Percentiles rank a stretch among this genome's conserved stretches.
phyloP scores from a whole-genome alignment of 30 jellyfish, hydroid and myxozoan species.

The Haliclystus octoradiatus region DNA sequence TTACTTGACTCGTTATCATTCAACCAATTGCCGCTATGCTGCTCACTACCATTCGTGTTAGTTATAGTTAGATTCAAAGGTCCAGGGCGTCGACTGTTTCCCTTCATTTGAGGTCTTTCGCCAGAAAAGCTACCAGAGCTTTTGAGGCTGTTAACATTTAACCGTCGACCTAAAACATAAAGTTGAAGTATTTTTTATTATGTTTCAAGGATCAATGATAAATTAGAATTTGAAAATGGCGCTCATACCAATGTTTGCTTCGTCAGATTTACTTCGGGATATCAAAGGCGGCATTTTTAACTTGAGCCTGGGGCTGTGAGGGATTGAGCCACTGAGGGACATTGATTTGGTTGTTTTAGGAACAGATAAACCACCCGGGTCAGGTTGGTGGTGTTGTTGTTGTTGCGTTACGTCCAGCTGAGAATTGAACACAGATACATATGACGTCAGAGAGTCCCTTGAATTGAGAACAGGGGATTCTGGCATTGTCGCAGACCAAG shows the following conservation, averaged over 20 bases:
- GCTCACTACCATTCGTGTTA: constrained; percentile 41
- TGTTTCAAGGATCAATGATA: no score
- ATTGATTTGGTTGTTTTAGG: background rate
- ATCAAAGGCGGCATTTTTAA: constrained; percentile 28
- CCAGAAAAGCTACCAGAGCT: constrained; percentile 58
- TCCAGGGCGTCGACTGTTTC: constrained; percentile 26
- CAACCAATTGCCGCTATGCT: background rate
- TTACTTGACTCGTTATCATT: constrained; percentile 1
- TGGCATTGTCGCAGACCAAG: constrained; percentile 29
- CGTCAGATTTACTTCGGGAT: constrained; percentile 78
- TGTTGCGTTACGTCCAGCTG: background rate
- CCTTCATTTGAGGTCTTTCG: constrained; percentile 8
- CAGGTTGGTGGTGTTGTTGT: no score
- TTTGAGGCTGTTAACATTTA: constrained; percentile 64
- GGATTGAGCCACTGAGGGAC: constrained; percentile 57
- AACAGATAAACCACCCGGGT: background rate
- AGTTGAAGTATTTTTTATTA: background rate
- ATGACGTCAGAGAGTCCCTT: constrained; percentile 21
- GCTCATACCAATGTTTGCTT: constrained; percentile 78
- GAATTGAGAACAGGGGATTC: constrained; percentile 36
- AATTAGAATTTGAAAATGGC: background rate
- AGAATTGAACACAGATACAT: constrained; percentile 17
- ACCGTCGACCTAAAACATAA: constrained; percentile 46
- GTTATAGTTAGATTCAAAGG: constrained; percentile 58
- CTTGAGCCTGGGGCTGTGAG: constrained; percentile 69